These are phyloP conservation scores for Chrysodeixis includens DNA, from an alignment of 2,888 invertebrate species.

Conservation along the genomic window DNA sequence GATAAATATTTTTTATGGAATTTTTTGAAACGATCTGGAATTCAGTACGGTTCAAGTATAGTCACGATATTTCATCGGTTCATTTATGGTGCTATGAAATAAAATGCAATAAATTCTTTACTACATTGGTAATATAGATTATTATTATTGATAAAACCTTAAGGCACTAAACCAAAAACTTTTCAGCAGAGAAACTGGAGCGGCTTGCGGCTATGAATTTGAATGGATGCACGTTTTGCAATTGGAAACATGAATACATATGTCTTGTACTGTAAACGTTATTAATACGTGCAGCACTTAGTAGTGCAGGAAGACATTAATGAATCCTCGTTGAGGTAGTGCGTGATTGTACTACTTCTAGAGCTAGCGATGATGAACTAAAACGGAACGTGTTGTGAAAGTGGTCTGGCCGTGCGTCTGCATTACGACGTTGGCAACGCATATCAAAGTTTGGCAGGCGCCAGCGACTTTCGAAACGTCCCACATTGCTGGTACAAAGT, in stretches of 20 bases:
- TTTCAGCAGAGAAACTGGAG: constrained; percentile 8
- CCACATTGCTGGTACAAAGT: constrained; percentile 70
- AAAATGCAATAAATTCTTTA: constrained; percentile 10
- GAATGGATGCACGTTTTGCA: constrained; percentile 12
- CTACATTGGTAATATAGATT: neutral
- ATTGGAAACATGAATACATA: constrained; percentile 15
- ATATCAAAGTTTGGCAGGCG: constrained; percentile 82
- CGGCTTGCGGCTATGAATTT: neutral
- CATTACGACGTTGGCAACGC: constrained; percentile 73
- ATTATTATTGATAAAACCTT: neutral
- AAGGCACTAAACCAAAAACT: neutral
- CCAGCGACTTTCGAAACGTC: constrained; percentile 77
- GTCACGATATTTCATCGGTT: constrained; percentile 15
- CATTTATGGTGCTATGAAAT: neutral
- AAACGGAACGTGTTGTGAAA: constrained; percentile 70
- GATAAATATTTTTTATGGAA: constrained; percentile 19
- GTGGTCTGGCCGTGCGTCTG: constrained; percentile 64
- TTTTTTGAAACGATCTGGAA: constrained; percentile 11
- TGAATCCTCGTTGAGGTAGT: constrained; percentile 16
- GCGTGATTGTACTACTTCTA: constrained; percentile 45
- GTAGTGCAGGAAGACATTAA: constrained; percentile 18
- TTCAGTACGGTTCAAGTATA: constrained; percentile 6
- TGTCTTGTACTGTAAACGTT: neutral
- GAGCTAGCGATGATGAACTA: constrained; percentile 56
- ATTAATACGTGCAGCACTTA: constrained; percentile 22